Evolutionary conservation across 2,888 invertebrate species (phyloP).

Genomic region (Trypoxylon attenuatum): DNA sequence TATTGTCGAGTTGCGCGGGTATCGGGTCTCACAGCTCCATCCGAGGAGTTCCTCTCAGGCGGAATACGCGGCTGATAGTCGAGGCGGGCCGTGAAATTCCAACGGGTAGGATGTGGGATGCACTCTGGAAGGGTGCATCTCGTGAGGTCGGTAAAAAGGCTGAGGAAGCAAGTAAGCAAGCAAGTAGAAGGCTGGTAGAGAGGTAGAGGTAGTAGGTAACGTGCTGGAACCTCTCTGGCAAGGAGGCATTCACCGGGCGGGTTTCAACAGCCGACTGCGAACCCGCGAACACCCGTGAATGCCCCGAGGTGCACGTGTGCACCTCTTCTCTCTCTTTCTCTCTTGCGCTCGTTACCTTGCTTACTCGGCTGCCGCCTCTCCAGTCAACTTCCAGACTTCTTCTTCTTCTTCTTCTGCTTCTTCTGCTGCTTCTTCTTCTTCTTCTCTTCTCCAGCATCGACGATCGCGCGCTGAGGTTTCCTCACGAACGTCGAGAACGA

Average conservation of each 20-base stretch:
- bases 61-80: slow-evolving; percentile 1
- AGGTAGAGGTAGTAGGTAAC: too few relatives aligned
- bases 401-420: background rate
- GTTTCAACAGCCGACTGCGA: slow-evolving; percentile 66
- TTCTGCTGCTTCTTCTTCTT: slow-evolving; percentile 8
- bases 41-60: too few relatives aligned
- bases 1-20: too few relatives aligned
- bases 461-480: background rate
- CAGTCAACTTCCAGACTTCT: background rate
- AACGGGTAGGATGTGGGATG: slow-evolving; percentile 1
- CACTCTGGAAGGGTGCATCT: slow-evolving; percentile 15
- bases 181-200: too few relatives aligned
- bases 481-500: background rate
- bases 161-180: too few relatives aligned
- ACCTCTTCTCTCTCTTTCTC: slow-evolving; percentile 34
- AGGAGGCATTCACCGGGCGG: slow-evolving; percentile 58
- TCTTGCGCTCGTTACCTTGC: too few relatives aligned
- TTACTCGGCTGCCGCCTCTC: slow-evolving; percentile 8
- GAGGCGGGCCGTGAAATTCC: slow-evolving; percentile 15
- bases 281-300: slow-evolving; percentile 60
- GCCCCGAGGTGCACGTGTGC: slow-evolving; percentile 63
- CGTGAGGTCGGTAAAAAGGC: slow-evolving; percentile 40
- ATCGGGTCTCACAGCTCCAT: too few relatives aligned
- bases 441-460: slow-evolving; percentile 21
- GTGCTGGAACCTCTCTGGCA: slow-evolving; percentile 31